A percentile compares a stretch with the other conserved stretches of the same genome.
Evolutionary conservation across 2,888 invertebrate species (phyloP).

Genomic region (Rapana venosa): DNA sequence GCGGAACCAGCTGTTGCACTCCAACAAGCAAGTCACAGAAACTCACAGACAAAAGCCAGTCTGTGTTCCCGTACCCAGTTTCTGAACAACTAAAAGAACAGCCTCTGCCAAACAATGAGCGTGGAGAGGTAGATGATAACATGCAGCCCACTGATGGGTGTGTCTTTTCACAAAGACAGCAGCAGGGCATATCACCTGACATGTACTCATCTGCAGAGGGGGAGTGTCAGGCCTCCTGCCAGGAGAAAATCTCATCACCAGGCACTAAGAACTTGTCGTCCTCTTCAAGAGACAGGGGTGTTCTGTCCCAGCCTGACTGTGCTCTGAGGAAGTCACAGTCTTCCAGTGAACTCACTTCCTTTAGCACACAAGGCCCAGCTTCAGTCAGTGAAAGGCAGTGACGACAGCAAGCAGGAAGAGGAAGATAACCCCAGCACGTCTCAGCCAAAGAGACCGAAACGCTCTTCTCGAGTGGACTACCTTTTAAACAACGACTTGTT

Average conservation of each 20-base stretch:
- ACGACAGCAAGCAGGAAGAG: not conserved
- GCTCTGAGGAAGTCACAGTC: not conserved
- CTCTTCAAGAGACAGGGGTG: not conserved
- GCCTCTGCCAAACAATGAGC: not conserved
- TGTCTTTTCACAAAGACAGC: not conserved
- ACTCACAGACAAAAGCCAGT: not conserved
- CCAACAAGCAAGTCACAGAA: not conserved
- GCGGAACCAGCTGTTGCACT: not conserved
- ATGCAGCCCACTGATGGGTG: not conserved
- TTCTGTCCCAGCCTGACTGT: not conserved
- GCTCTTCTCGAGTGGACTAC: conserved; percentile 59
- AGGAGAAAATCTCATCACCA: not conserved
- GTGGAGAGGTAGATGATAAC: not conserved
- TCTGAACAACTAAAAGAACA: not conserved
- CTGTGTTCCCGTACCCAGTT: not conserved
- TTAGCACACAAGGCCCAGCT: not conserved
- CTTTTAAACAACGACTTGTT: conserved; percentile 63
- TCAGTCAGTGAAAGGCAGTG: not conserved
- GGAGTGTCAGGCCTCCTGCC: not conserved
- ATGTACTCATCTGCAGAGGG: not conserved
- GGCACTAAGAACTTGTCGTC: not conserved
- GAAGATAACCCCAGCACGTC: not conserved
- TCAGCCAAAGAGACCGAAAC: not conserved
- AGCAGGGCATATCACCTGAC: not conserved
- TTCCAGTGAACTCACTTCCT: not conserved